Base-by-base conservation (phyloP, 1,140 invertebrate species). In the Pygmarrhopalites habei region DNA sequence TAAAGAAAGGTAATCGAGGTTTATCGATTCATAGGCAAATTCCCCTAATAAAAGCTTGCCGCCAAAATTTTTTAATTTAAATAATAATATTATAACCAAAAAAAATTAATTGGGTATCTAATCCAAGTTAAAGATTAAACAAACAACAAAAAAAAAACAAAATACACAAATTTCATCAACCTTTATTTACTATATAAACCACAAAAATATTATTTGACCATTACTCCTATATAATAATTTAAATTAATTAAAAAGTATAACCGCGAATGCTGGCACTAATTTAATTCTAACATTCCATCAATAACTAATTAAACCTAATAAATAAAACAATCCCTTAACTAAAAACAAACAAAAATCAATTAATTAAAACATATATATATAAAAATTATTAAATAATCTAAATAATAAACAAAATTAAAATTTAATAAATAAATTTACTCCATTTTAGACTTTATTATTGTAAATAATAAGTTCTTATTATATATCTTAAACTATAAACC, bases 71-170 rank as follows among this genome's bases (percentile, higher is more conserved):
- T 80, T 80, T 75, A 78, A 72, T 80, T 81, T 80, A 65, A 76
- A 78, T 71, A 75, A 73, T 81, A 79, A 71, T 79, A 77, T 72
- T 70, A 71, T 71, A 71, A 73, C 73, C 71, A 67, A 74, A 23
- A 30, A 55, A 1, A 7, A 56, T 81, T 82, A 82, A 81, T 79
- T 79, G 80, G 78, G 82, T 83, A 83, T 83, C 80, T 83, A 83
- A 83, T 83, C 79, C 81, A 80, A 79, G 76, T 81, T 74, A 72
- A 74, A 74, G 66, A 73, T 73, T 72, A 72, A 71, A 73, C 63
- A 74, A 73, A 71, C 72, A 72, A 70, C 66, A n/a, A n/a, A n/a
- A n/a, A n/a, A n/a, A n/a, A n/a, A n/a, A n/a, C n/a, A n/a, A n/a
- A n/a, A n/a, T n/a, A n/a, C n/a, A n/a, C n/a, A n/a, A n/a, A n/a